Conservation (phyloP, 2,797 vertebrate species). For the Luscinia luscinia region DNA sequence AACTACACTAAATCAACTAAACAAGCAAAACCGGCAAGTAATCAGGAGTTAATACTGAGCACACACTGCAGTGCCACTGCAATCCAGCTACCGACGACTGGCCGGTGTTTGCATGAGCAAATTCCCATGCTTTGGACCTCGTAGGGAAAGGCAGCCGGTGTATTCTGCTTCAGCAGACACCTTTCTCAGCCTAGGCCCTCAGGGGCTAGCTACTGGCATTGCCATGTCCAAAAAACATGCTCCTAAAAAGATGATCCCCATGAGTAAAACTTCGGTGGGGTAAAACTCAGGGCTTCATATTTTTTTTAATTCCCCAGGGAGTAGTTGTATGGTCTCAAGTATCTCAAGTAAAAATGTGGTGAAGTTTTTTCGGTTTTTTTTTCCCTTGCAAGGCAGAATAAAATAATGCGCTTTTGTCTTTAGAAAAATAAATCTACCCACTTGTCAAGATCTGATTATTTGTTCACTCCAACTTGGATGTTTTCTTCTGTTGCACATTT, state of each 20-base stretch:
- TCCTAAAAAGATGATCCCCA: background rate
- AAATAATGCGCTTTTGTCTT: background rate
- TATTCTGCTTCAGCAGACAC: background rate
- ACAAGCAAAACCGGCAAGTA: background rate
- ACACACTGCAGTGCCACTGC: background rate
- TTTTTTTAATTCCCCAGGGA: background rate
- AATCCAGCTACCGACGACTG: background rate
- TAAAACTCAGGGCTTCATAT: background rate
- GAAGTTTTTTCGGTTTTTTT: background rate
- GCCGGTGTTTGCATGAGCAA: background rate
- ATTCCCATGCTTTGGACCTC: background rate
- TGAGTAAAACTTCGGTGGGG: background rate
- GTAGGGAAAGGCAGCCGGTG: background rate
- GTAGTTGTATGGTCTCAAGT: background rate
- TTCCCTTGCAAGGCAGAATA: background rate
- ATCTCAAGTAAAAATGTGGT: background rate
- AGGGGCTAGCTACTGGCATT: background rate
- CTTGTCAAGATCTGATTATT: background rate
- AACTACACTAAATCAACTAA: background rate
- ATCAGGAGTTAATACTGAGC: background rate
- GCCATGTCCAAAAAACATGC: background rate
- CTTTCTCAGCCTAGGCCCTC: background rate
- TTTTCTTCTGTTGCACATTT: background rate
- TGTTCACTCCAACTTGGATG: background rate
- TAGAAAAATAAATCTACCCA: background rate